Conservation (phyloP, 2,113 vertebrate genomes). For the Machaerirhynchus nigripectus region DNA sequence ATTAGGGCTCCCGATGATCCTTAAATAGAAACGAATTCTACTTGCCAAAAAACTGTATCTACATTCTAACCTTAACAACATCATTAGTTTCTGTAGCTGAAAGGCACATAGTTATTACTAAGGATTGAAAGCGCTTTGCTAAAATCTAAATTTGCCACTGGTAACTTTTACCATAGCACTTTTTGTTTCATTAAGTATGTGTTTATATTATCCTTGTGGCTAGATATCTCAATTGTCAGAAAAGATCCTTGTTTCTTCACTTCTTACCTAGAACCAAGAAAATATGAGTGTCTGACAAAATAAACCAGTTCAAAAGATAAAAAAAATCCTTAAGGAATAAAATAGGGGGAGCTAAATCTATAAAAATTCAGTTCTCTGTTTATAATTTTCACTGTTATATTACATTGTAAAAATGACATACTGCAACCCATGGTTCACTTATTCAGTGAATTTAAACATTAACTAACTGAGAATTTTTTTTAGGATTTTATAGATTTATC, state of each 20-base stretch:
- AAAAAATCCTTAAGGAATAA: neutral
- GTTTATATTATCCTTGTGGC: neutral
- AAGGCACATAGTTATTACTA: neutral
- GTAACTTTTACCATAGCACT: neutral
- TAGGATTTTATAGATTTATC: neutral
- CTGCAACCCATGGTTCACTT: neutral
- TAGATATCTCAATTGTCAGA: neutral
- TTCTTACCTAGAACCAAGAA: neutral
- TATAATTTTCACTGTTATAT: neutral
- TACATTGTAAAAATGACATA: neutral
- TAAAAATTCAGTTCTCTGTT: neutral
- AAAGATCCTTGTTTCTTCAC: neutral
- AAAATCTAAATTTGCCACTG: neutral
- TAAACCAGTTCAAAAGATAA: neutral
- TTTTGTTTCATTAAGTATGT: neutral
- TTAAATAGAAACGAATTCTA: neutral
- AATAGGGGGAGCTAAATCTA: neutral
- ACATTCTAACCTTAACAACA: neutral
- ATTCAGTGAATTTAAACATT: neutral
- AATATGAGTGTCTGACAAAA: neutral
- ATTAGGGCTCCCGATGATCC: neutral
- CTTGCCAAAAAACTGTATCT: neutral
- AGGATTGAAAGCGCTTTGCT: neutral
- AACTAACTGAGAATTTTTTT: neutral
- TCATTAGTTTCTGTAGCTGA: neutral